Percentiles rank a stretch among this genome's conserved stretches.
Evolutionary conservation across 2,113 vertebrate genomes (phyloP).

Genomic region (Periophthalmus modestus): DNA sequence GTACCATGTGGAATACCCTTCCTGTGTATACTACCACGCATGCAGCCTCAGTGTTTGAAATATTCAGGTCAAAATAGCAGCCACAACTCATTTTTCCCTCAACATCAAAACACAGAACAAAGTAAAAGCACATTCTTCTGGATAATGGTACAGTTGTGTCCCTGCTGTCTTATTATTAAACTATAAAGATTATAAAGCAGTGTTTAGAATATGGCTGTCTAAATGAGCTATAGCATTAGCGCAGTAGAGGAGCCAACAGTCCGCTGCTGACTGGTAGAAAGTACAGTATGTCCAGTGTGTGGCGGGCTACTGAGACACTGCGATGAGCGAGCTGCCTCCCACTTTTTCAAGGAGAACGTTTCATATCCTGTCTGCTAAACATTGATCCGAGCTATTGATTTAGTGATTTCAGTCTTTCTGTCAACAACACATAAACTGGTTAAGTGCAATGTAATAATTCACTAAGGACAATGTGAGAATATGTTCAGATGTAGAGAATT

Average conservation of each 20-base stretch:
- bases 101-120: not conserved
- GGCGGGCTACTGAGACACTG: slow-evolving; percentile 1
- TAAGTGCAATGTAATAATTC: not conserved
- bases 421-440: slow-evolving; percentile 5
- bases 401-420: not conserved
- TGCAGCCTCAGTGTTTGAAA: not conserved
- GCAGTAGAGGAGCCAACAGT: slow-evolving; percentile 15
- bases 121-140: not conserved
- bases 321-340: not conserved
- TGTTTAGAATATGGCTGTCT: not conserved
- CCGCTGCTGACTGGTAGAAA: slow-evolving; percentile 13
- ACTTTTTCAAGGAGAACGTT: slow-evolving; percentile 6
- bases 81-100: not conserved
- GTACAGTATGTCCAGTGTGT: slow-evolving; percentile 41
- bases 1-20: too few species aligned
- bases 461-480: not conserved
- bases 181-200: slow-evolving; percentile 5
- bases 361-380: slow-evolving; percentile 39
- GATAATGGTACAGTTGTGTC: not conserved
- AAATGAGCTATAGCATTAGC: slow-evolving; percentile 7
- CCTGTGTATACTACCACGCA: too few species aligned
- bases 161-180: not conserved
- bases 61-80: not conserved
- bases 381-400: slow-evolving; percentile 3
- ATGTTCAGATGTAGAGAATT: not conserved